Base-by-base conservation (phyloP, 1,140 invertebrate genomes). In the Brachystomella parvula region DNA sequence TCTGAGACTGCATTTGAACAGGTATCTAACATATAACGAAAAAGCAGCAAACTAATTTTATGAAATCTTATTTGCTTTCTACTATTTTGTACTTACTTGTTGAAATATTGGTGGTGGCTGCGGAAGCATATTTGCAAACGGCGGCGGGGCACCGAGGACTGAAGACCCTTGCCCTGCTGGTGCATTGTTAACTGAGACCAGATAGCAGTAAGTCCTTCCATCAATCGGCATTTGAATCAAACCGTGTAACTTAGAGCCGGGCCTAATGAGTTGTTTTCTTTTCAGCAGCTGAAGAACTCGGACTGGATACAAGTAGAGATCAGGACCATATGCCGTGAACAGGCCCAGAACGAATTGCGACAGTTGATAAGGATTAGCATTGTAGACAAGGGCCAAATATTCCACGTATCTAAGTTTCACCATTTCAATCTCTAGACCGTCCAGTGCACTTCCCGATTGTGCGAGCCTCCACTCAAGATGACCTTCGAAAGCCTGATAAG, bases 401-500 rank as follows among this genome's bases (percentile, higher is more conserved):
- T 53, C 49, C 9, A 24, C 49, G 24, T 15, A 53, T 53, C 49
- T 53, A 17, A 53, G 21, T 24, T 53, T 53, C 12, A 53, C 24
- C 49, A 53, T 53, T 53, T 53, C 49, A 19, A 53, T 9, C 6
- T 53, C 49, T 6, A 53, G 9, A 6, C 49, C 49, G 24, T 53
- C 49, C 9, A 53, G 24, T 26, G 15, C 9, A 12, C 24, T 53
- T 6, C 24, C 49, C 12, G 24, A 17, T 24, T 53, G 9, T 6
- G 9, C 12, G 3, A 53, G 49, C 24, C 49, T 9, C 49, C 49
- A 53, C 6, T 53, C 49, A 12, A 53, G 3, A 24, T 53, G 49
- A 6, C 49, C 49, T 53, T 53, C 49, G 24, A 53, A 53, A 26
- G 49, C 49, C 24, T 53, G 49, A 24, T 53, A 53, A 24, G 49